A percentile compares a stretch with the other conserved stretches of the same genome.
Evolutionary conservation across 1,140 invertebrate species (phyloP).

Genomic region (Vollenhovia emeryi): DNA sequence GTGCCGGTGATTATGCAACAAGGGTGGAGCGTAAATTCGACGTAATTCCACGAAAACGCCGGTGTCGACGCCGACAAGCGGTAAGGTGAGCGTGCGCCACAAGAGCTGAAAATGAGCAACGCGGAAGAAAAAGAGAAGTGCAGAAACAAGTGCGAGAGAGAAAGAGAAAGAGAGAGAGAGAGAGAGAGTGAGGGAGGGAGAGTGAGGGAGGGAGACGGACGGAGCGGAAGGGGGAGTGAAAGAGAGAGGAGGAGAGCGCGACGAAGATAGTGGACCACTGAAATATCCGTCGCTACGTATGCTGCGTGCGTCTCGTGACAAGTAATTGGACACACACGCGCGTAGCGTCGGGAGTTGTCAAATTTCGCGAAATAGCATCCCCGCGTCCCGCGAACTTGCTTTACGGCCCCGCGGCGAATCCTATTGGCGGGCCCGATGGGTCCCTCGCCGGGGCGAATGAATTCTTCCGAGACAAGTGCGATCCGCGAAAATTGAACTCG

Average conservation of each 20-base stretch:
- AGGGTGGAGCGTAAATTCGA: conserved; percentile 54
- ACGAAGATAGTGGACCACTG: conserved; percentile 48
- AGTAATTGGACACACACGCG: conserved; percentile 37
- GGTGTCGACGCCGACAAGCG: conserved; percentile 39
- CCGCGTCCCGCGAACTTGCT: background rate
- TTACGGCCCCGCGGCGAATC: background rate
- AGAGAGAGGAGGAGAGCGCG: background rate
- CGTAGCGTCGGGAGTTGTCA: conserved; percentile 59
- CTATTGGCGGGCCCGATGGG: no score
- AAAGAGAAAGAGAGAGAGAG: background rate
- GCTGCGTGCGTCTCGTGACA: conserved; percentile 23
- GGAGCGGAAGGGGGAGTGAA: background rate
- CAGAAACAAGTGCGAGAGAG: background rate
- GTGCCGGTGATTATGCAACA: conserved; percentile 53
- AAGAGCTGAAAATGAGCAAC: conserved; percentile 42
- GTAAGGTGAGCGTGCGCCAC: conserved; percentile 55
- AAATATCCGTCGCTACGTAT: conserved; percentile 64
- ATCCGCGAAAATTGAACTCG: background rate
- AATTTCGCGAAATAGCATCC: conserved; percentile 10
- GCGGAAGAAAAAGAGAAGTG: conserved; percentile 32
- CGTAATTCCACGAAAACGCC: conserved; percentile 46
- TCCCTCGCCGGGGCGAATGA: no score
- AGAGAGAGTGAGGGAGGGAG: background rate
- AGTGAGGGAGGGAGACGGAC: background rate
- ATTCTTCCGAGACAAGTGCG: background rate